phyloP scores from a whole-genome alignment of 2,113 vertebrate genomes.

The Addax nasomaculatus region DNA sequence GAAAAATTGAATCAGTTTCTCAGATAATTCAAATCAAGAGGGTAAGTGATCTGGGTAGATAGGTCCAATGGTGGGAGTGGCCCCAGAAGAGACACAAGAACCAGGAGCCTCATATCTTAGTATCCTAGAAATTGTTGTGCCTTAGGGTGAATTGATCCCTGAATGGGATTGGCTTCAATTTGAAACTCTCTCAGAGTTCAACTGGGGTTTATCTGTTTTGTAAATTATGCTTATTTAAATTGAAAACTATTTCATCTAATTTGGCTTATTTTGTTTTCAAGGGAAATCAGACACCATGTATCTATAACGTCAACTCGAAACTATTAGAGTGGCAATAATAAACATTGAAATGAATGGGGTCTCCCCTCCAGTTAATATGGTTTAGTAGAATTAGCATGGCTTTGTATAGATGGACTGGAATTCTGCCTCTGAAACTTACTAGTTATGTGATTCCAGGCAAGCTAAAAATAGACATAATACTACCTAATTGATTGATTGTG shows the following conservation, averaged over 20 bases:
- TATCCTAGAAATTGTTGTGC: neutral
- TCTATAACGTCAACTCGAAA: neutral
- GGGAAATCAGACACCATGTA: neutral
- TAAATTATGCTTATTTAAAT: conserved; percentile 13
- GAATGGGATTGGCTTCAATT: neutral
- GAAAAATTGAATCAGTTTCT: conserved; percentile 6
- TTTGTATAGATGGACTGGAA: neutral
- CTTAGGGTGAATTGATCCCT: neutral
- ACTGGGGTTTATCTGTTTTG: neutral
- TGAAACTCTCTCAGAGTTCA: neutral
- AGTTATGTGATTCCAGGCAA: neutral
- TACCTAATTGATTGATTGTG: neutral
- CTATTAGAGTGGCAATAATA: neutral
- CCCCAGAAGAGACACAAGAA: neutral
- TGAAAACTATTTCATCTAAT: neutral
- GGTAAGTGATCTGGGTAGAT: neutral
- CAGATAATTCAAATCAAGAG: conserved; percentile 5
- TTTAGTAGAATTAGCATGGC: neutral
- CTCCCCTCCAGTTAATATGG: neutral
- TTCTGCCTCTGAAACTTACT: neutral
- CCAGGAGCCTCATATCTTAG: neutral
- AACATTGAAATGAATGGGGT: neutral
- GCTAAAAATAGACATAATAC: neutral
- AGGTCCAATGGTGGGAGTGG: neutral
- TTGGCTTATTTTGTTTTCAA: neutral